A percentile compares a stretch with the other conserved stretches of the same genome.
Evolutionary conservation across 2,888 invertebrate species (phyloP).

Genomic region (Shargacucullia verbasci): DNA sequence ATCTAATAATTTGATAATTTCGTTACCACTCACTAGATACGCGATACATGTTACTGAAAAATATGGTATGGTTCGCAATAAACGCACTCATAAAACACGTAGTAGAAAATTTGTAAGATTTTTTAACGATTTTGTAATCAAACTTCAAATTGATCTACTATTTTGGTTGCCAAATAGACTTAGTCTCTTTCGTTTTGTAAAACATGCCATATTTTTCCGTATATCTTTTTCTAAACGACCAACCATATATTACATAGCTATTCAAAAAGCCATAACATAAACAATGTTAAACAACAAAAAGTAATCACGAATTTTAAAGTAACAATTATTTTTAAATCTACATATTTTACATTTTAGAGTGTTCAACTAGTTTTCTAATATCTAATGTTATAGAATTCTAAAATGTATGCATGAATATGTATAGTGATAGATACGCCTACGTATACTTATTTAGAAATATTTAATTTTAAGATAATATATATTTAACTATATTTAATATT

Average conservation of each 20-base stretch:
- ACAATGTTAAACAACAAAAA: conserved; percentile 53
- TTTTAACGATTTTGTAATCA: neutral
- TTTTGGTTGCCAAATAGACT: conserved; percentile 14
- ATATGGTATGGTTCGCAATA: conserved; percentile 13
- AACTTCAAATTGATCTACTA: conserved; percentile 1
- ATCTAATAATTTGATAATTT: conserved; percentile 66
- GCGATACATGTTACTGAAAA: conserved; percentile 37
- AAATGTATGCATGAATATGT: conserved; percentile 56
- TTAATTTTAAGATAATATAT: conserved; percentile 21
- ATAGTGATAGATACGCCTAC: conserved; percentile 52
- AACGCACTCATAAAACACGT: conserved; percentile 27
- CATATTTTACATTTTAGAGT: conserved; percentile 56
- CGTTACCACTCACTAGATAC: conserved; percentile 62
- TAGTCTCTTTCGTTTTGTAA: conserved; percentile 14
- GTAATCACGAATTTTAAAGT: conserved; percentile 53
- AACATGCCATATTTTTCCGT: conserved; percentile 26
- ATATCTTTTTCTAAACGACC: conserved; percentile 40
- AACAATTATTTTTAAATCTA: conserved; percentile 59
- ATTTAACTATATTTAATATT: conserved; percentile 22
- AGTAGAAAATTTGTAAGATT: neutral
- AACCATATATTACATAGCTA: conserved; percentile 65
- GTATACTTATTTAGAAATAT: conserved; percentile 14
- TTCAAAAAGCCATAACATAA: conserved; percentile 70
- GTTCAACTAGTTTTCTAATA: conserved; percentile 48
- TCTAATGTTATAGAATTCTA: conserved; percentile 41